A percentile compares a stretch with the other conserved stretches of the same genome.
phyloP scores from a whole-genome alignment of 2,797 vertebrate genomes.

The Peromyscus attwateri region DNA sequence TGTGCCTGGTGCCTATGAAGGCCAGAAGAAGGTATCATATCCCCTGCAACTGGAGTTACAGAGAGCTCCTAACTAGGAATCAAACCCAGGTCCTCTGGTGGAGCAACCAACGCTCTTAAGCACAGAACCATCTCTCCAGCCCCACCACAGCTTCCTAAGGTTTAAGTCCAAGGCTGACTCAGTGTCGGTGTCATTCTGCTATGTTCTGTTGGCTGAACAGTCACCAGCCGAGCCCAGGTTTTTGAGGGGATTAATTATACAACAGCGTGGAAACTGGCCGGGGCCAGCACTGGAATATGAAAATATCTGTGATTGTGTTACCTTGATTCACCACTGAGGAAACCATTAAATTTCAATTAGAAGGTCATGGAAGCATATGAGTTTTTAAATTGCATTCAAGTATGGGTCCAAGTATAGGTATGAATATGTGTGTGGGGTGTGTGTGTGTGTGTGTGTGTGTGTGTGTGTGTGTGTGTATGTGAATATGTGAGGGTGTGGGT shows the following conservation, averaged over 20 bases:
- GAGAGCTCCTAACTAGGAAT: no score
- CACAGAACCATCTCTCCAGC: background rate
- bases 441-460: no score
- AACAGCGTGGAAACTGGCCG: background rate
- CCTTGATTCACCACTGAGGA: background rate
- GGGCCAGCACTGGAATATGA: background rate
- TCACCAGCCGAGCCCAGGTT: background rate
- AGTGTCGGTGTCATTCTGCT: rapidly evolving
- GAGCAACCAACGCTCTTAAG: background rate
- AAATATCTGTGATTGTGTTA: background rate
- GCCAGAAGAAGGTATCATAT: background rate
- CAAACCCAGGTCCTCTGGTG: background rate
- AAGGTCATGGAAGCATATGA: conserved; percentile 22
- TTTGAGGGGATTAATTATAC: background rate
- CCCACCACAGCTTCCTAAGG: background rate
- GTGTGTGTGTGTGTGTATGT: no score
- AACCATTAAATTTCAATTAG: conserved; percentile 4
- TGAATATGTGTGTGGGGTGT: background rate
- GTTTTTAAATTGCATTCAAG: background rate
- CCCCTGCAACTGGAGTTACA: background rate
- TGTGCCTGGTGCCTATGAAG: background rate
- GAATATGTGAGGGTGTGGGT: background rate
- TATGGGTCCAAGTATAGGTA: background rate
- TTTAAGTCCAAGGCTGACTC: background rate
- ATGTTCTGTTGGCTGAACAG: background rate